Base-by-base conservation (phyloP, 1,140 invertebrate genomes). In the Ceratina calcarata region DNA sequence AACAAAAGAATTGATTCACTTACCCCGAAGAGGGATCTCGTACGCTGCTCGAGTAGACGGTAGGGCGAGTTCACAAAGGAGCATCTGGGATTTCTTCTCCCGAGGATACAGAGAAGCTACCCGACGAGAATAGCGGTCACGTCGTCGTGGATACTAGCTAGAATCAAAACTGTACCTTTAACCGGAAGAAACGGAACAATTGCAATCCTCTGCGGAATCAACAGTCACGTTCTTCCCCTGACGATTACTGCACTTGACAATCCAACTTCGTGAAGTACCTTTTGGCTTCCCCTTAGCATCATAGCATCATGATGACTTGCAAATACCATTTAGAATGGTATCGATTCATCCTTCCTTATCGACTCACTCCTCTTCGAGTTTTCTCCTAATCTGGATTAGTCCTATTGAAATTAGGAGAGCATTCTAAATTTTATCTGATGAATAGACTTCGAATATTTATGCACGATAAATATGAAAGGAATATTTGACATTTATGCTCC, bases 181-280 rank as follows among this genome's bases (percentile, higher is more conserved):
- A 51, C 22, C 20, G 20, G 15, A 49, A 3, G 15, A 51, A 13
- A 7, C 27, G 16, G 37, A 18, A 15, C 60, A 27, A 24, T 15
- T 55, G 60, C 18, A 15, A 24, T 16, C 27, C 27, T 62, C 12
- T 2, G 1, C 4, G 49, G 49, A 27, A 13, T 27, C 22, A 68
- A 53, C 16, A 68, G 66, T 27, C 66, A 68, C 49, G 49, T 68
- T 55, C 24, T 22, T 68, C 24, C 22, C 49, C 51, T 4, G 66
- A 68, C 66, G 66, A 18, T 55, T 12, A 53, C 66, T 53, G n/a
- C 22, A 2, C 20, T 27, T 68, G 24, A 68, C 49, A 27, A 55
- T 20, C 24, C 53, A 12, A 55, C 51, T 55, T 32, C 20, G 2
- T n/a, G 13, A 18, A 16, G 13, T 53, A 24, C 27, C 6, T n/a